Conservation (phyloP, 2,888 invertebrate species). For the Sipha maydis region DNA sequence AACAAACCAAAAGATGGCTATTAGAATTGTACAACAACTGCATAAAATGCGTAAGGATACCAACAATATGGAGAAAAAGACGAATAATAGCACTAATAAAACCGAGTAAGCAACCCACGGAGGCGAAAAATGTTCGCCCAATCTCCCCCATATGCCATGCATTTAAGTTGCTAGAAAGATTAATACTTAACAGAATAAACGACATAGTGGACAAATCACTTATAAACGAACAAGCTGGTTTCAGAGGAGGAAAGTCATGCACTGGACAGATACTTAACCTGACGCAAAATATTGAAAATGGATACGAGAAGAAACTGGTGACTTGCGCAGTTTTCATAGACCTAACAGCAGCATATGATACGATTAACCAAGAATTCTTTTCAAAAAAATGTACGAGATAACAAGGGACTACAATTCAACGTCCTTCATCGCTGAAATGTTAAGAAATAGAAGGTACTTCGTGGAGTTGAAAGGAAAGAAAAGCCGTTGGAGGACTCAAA, state of each 20-base stretch:
- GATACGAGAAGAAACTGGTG: too few species aligned
- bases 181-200: constrained; percentile 61
- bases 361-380: too few species aligned
- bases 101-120: constrained; percentile 59
- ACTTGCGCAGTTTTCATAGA: too few species aligned
- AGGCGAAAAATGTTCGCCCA: constrained; percentile 62
- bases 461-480: too few species aligned
- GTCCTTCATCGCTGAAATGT: too few species aligned
- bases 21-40: constrained; percentile 22
- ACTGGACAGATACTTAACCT: too few species aligned
- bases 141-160: constrained; percentile 63
- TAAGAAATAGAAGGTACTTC: too few species aligned
- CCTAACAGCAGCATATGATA: too few species aligned
- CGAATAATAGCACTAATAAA: constrained; percentile 61
- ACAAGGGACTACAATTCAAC: too few species aligned
- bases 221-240: constrained; percentile 61
- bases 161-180: constrained; percentile 48
- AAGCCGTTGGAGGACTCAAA: constrained; percentile 29
- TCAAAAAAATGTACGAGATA: too few species aligned
- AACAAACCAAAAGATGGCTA: constrained; percentile 35
- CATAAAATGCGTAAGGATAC: constrained; percentile 37
- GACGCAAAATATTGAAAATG: constrained; percentile 55
- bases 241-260: constrained; percentile 61
- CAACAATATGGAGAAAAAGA: constrained; percentile 57
- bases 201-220: constrained; percentile 57